These are phyloP conservation scores for Drosophila subsilvestris DNA, from an alignment of 2,888 invertebrate genomes.

Conservation along the genomic window DNA sequence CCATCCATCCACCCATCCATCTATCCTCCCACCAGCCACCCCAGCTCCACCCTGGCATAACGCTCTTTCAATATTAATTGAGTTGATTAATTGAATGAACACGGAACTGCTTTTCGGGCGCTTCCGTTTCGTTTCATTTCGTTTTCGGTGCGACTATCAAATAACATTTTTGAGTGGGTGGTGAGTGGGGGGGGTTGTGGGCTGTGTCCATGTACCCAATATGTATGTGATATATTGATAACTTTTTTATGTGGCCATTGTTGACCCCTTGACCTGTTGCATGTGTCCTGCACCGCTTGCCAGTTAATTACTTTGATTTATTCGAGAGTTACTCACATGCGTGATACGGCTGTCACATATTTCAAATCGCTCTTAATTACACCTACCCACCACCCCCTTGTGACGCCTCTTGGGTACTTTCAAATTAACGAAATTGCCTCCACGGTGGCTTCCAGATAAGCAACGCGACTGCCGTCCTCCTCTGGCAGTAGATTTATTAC, in stretches of 20 bases:
- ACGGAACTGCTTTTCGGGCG: conserved; percentile 21
- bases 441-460: conserved; percentile 21
- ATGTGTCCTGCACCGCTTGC: conserved; percentile 42
- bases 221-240: conserved; percentile 25
- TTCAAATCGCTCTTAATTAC: conserved; percentile 70
- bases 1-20: background rate
- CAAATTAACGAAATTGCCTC: conserved; percentile 66
- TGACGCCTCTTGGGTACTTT: conserved; percentile 49
- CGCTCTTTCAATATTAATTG: conserved; percentile 48
- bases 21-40: too few species aligned
- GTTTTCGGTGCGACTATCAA: too few species aligned
- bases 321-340: conserved; percentile 62
- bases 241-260: conserved; percentile 16
- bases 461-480: background rate
- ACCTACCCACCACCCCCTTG: conserved; percentile 12
- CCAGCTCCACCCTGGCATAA: background rate
- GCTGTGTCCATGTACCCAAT: too few species aligned
- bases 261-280: conserved; percentile 72
- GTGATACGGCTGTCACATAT: conserved; percentile 64
- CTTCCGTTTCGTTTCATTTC: background rate
- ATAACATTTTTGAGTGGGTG: too few species aligned
- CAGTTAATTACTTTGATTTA: conserved; percentile 77
- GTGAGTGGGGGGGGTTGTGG: too few species aligned
- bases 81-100: conserved; percentile 39
- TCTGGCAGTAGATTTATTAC: conserved; percentile 37